Percentiles rank a stretch among this genome's conserved stretches.
Conservation (phyloP, 2,797 vertebrate species). For the Menidia menidia region DNA sequence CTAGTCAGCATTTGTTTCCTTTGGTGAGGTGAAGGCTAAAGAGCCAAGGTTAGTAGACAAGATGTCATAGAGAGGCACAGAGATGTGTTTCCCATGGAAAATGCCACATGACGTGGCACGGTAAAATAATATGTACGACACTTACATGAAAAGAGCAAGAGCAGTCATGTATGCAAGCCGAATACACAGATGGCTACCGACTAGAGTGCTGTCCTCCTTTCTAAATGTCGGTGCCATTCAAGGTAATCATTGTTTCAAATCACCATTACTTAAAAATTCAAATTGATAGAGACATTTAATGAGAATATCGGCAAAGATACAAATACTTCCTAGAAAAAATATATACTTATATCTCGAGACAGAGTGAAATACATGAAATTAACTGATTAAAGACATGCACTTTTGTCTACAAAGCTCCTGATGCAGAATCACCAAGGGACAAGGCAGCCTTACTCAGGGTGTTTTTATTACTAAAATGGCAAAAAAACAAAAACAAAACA, state of each 20-base stretch:
- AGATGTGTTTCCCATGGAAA: conserved; percentile 10
- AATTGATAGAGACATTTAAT: neutral
- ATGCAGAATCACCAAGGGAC: conserved; percentile 31
- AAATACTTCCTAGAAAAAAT: neutral
- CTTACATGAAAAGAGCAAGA: neutral
- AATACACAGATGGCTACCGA: neutral
- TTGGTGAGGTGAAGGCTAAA: conserved; percentile 11
- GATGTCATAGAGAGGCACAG: conserved; percentile 20
- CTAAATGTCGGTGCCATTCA: conserved; percentile 8
- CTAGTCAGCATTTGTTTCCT: neutral
- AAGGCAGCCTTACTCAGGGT: neutral
- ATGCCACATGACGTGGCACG: conserved; percentile 12
- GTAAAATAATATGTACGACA: conserved; percentile 11
- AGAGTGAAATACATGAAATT: neutral
- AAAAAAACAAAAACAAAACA: conserved; percentile 14
- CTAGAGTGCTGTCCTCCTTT: conserved; percentile 10
- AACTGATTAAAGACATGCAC: conserved; percentile 12
- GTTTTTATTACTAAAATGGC: conserved; percentile 1
- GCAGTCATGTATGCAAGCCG: neutral
- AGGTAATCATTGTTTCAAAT: conserved; percentile 15
- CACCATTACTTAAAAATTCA: conserved; percentile 1
- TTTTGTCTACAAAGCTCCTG: conserved; percentile 23
- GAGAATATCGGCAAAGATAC: neutral
- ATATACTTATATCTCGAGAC: too few relatives aligned
- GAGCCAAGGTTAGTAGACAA: neutral